These are phyloP conservation scores for Sinocyclocheilus grahami DNA, from an alignment of 2,113 vertebrate species.

Conservation along the genomic window DNA sequence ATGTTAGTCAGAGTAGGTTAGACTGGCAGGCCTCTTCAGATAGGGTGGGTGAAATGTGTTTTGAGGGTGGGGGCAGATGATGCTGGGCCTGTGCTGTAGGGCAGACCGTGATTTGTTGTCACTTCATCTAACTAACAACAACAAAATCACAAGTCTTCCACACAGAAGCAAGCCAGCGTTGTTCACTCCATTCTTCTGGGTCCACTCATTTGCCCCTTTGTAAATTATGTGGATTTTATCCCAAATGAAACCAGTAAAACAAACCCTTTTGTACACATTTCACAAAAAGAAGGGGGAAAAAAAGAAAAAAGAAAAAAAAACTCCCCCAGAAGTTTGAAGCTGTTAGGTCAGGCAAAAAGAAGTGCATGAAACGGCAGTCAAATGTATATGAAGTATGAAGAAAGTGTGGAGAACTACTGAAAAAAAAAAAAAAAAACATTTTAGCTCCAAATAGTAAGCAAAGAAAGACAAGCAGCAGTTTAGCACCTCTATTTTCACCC, in stretches of 20 bases:
- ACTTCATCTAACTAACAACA: constrained; percentile 88
- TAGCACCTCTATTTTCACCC: neutral
- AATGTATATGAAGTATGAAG: constrained; percentile 26
- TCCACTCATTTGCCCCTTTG: constrained; percentile 23
- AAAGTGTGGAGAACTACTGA: constrained; percentile 6
- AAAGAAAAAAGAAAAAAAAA: neutral
- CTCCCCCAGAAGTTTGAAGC: neutral
- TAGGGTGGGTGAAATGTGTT: constrained; percentile 47
- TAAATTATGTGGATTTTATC: constrained; percentile 35
- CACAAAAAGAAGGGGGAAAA: constrained; percentile 71
- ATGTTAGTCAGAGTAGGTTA: constrained; percentile 21
- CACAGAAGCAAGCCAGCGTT: constrained; percentile 88
- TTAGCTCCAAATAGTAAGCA: neutral
- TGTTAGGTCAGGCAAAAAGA: constrained; percentile 29
- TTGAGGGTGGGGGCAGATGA: constrained; percentile 74
- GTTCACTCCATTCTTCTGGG: constrained; percentile 70
- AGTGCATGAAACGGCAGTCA: neutral
- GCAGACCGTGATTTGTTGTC: constrained; percentile 92
- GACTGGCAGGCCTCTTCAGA: neutral
- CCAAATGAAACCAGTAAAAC: constrained; percentile 16
- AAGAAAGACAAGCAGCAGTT: neutral
- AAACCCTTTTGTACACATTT: constrained; percentile 42
- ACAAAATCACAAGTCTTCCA: constrained; percentile 97
- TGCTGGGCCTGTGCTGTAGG: constrained; percentile 87
- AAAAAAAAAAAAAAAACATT: neutral